Evolutionary conservation across 2,888 invertebrate genomes (phyloP), one percentile per base, ranked within the genome.

Genomic region (Sarcophaga caerulescens): DNA sequence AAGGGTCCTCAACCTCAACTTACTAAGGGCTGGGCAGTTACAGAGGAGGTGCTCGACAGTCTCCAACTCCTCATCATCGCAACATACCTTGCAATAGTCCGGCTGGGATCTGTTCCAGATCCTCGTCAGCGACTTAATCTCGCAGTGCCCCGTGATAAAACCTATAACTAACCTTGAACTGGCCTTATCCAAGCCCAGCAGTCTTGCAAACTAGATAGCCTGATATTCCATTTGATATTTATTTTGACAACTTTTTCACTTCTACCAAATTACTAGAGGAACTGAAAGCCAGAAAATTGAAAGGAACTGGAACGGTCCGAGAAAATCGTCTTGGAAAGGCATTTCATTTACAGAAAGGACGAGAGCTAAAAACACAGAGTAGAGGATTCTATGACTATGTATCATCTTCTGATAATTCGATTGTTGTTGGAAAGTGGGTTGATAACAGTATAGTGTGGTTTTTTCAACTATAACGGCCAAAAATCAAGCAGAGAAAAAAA

Each of bases 291-390:
- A 23, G 23, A 23, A 23, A 23, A 23, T 65, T 65, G n/a, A 65
- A 65, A 65, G 65, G 65, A 35, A 65, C 65, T 65, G 65, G 44
- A 66, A 66, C 35, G 35, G 35, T 66, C 66, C 66, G 66, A 35
- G 66, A 66, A 66, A 66, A 66, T 66, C n/a, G 66, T 35, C 66
- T 66, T n/a, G 66, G 66, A 66, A 66, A 59, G n/a, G 59, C 59
- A 59, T 59, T 59, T 59, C 59, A 14, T 14, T n/a, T 59, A 59
- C 1, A 23, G 23, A 23, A 23, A 66, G 66, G 66, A n/a, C 66
- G 35, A 35, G 66, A 66, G 66, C 66, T 44, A 66, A 66, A 66
- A 44, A 66, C 66, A 66, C 14, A 66, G 66, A 66, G 66, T 66
- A 66, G 66, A 66, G n/a, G 66, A 35, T 66, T 66, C 35, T 44